These are phyloP conservation scores for Shinisaurus crocodilurus DNA, from an alignment of 2,113 vertebrate genomes.

Conservation along the genomic window DNA sequence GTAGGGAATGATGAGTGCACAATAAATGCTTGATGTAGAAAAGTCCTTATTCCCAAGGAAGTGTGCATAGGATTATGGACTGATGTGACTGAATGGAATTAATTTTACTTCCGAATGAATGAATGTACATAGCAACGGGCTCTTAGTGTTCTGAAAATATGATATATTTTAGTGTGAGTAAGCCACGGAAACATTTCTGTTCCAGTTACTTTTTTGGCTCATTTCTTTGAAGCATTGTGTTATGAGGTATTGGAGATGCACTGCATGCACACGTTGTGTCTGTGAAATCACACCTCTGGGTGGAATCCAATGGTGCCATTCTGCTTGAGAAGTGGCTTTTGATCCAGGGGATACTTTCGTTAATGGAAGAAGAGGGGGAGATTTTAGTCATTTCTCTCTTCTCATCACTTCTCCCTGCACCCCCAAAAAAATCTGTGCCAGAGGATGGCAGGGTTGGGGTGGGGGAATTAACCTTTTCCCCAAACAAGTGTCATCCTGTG, in stretches of 20 bases:
- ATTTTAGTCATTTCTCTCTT: background rate
- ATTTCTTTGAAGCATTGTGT: background rate
- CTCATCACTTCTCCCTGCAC: background rate
- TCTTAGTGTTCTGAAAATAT: background rate
- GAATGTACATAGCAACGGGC: background rate
- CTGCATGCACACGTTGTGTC: background rate
- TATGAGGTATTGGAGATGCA: background rate
- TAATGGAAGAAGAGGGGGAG: background rate
- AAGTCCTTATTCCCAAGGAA: no score
- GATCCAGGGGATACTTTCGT: background rate
- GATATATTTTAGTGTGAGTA: background rate
- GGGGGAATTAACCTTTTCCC: constrained; percentile 45
- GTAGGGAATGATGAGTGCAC: no score
- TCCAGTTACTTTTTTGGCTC: background rate
- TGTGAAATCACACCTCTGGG: background rate
- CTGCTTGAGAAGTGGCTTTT: background rate
- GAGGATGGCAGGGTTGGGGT: background rate
- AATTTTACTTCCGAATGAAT: background rate
- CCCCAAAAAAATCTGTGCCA: background rate
- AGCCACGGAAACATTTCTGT: background rate
- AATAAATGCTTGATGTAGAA: no score
- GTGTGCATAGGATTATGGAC: no score
- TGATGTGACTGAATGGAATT: background rate
- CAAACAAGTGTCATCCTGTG: constrained; percentile 18
- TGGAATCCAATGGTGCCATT: background rate